These are phyloP conservation scores for Lutjanus argentimaculatus DNA, from an alignment of 2,797 vertebrate species.

Conservation along the genomic window DNA sequence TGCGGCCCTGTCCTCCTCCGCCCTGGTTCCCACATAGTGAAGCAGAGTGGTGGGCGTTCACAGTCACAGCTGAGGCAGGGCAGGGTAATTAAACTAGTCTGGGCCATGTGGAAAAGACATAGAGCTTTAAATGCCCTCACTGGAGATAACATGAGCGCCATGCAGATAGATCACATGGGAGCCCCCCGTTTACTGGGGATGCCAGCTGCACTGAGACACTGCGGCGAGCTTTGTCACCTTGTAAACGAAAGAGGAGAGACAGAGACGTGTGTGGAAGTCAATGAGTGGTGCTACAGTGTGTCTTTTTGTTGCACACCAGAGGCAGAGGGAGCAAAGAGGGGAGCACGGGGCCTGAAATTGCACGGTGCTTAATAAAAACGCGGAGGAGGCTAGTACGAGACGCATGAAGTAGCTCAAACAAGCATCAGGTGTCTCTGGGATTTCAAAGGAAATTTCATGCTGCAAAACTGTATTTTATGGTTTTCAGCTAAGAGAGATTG, in stretches of 20 bases:
- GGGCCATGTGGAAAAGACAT: slow-evolving; percentile 87
- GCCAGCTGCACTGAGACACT: slow-evolving; percentile 84
- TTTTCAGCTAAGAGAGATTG: slow-evolving; percentile 54
- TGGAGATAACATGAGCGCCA: slow-evolving; percentile 82
- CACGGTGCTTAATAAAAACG: slow-evolving; percentile 71
- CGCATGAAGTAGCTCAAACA: slow-evolving; percentile 75
- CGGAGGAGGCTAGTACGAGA: slow-evolving; percentile 62
- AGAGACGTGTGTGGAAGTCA: slow-evolving; percentile 52
- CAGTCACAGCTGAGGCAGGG: slow-evolving; percentile 76
- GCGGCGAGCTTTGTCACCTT: slow-evolving; percentile 84
- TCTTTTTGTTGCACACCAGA: slow-evolving; percentile 78
- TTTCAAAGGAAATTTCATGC: slow-evolving; percentile 80
- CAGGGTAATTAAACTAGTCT: slow-evolving; percentile 81
- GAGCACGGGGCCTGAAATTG: slow-evolving; percentile 61
- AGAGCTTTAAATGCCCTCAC: slow-evolving; percentile 81
- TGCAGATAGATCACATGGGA: slow-evolving; percentile 81
- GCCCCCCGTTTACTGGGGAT: slow-evolving; percentile 75
- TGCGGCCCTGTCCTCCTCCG: slow-evolving; percentile 65
- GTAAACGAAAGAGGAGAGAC: slow-evolving; percentile 77
- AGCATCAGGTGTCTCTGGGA: slow-evolving; percentile 81
- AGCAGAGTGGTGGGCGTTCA: slow-evolving; percentile 74
- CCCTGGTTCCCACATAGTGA: slow-evolving; percentile 80
- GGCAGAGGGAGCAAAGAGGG: slow-evolving; percentile 60
- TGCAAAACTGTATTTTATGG: slow-evolving; percentile 70
- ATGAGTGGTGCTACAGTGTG: slow-evolving; percentile 43